Evolutionary conservation across 2,113 vertebrate genomes (phyloP), one percentile per base, ranked within the genome.

Genomic region (Mugil cephalus): DNA sequence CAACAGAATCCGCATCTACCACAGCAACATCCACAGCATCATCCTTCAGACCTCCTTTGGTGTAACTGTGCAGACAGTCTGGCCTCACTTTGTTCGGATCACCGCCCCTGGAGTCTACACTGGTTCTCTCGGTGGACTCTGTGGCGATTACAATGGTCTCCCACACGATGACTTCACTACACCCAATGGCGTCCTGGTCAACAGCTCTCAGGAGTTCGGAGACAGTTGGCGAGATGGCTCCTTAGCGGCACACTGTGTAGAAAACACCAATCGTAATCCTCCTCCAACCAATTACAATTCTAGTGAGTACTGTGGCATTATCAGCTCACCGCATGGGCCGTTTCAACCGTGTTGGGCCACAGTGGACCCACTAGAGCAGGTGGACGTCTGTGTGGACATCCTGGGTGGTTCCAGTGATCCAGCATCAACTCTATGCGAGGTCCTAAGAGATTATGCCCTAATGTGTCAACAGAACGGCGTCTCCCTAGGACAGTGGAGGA

Each of bases 221-320:
- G 86, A 93, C 79, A 94, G 93, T 0, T 94, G 93, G 92, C 67
- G 90, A 52, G 64, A 17, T 21, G 90, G 91, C 1, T 83, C 85
- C 11, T 73, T 91, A 0, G 53, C 72, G 14, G 80, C 82, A 6
- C 21, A 68, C 10, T 93, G 86, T 0, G 69, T 68, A 0, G 86
- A 79, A 4, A 19, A 8, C 1, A 13, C 4, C 12, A 18, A 10
- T 11, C 1, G 0, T 0, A 10, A 34, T 0, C 8, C 48, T 30
- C 24, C 24, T 1, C 6, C 4, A 13, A 40, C 10, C 8, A 48
- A 76, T 59, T 46, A 70, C 11, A 70, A 50, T 24, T 78, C 66
- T 0, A 71, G 3, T 12, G 1, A 50, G 46, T 69, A 83, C 46
- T 92, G 92, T 61, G 79, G 75, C 18, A 60, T 93, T 43, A 84